Evolutionary conservation across 53 echinoderm and acorn worm genomes (phyloP).

Genomic region (Echinometra lucunter): DNA sequence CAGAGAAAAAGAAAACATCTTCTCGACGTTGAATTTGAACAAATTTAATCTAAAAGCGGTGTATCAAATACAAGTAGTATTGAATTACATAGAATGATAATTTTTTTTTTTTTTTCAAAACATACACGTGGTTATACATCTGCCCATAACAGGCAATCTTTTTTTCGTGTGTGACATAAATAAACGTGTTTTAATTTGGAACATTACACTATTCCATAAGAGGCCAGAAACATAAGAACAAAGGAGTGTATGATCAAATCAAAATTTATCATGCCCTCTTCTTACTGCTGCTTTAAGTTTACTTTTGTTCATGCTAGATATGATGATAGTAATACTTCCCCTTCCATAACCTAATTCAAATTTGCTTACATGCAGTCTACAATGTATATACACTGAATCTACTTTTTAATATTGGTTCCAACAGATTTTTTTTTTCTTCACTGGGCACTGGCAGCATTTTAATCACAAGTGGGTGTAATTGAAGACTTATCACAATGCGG

Average conservation of each 20-base stretch:
- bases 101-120: constrained; percentile 33
- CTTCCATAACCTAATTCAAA: neutral
- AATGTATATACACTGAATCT: constrained; percentile 27
- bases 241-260: constrained; percentile 1
- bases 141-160: neutral
- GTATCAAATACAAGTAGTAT: constrained; percentile 59
- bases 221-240: constrained; percentile 19
- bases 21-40: constrained; percentile 53
- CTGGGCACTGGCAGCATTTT: constrained; percentile 30
- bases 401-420: neutral
- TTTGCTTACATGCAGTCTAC: constrained; percentile 41
- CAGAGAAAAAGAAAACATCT: neutral
- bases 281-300: neutral
- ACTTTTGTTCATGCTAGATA: constrained; percentile 23
- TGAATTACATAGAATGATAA: constrained; percentile 55
- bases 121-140: constrained; percentile 41
- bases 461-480: neutral
- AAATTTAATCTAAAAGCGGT: constrained; percentile 56
- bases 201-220: neutral
- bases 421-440: neutral
- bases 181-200: constrained; percentile 14
- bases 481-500: neutral
- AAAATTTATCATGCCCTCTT: neutral
- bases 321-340: neutral
- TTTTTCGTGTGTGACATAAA: constrained; percentile 24